These are phyloP conservation scores for Chrysodeixis includens DNA, from an alignment of 2,888 invertebrate genomes.

Conservation along the genomic window DNA sequence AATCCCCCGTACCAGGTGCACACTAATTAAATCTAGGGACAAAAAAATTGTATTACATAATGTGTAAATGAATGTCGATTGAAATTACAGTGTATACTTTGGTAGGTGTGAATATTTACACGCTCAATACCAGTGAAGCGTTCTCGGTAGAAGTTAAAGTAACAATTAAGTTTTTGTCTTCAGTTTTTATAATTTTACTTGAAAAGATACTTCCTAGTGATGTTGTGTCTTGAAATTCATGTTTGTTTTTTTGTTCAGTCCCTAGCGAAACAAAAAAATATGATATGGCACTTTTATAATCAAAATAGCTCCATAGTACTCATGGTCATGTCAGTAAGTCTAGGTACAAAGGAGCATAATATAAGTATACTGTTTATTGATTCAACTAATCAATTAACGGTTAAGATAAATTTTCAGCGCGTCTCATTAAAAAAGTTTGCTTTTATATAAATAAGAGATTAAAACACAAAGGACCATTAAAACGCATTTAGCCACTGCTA, in stretches of 20 bases:
- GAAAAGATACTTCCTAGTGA: not conserved
- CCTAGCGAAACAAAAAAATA: no score
- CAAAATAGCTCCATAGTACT: no score
- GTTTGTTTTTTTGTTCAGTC: no score
- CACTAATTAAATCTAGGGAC: conserved; percentile 30
- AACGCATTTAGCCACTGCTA: conserved; percentile 20
- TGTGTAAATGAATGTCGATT: conserved; percentile 18
- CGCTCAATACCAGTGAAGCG: conserved; percentile 17
- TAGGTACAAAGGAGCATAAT: no score
- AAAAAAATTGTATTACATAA: conserved; percentile 48
- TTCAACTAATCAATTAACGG: no score
- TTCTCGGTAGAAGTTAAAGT: not conserved
- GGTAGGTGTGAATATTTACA: conserved; percentile 7
- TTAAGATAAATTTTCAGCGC: no score
- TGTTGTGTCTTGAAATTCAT: not conserved
- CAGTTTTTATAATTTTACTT: not conserved
- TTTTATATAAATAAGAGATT: no score
- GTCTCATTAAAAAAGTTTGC: no score
- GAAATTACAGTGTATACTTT: conserved; percentile 10
- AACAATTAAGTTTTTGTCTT: not conserved
- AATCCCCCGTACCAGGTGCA: conserved; percentile 49
- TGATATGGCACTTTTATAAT: no score
- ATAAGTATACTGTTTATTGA: no score
- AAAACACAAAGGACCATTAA: conserved; percentile 22
- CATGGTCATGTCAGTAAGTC: no score